Evolutionary conservation across 2,888 invertebrate genomes (phyloP).

Genomic region (Empis livida): DNA sequence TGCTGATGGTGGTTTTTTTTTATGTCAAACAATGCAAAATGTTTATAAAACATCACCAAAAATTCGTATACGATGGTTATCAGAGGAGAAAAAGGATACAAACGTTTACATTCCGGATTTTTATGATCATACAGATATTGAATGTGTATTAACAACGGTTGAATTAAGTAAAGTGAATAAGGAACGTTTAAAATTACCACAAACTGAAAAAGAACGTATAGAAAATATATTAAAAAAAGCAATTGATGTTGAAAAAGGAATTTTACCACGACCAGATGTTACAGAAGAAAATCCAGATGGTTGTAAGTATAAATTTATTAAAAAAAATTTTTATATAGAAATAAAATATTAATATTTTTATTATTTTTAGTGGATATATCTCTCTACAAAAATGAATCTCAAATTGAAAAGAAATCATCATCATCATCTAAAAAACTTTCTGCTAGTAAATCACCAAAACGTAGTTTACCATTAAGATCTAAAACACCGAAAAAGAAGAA

Average conservation of each 20-base stretch:
- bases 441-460: not conserved
- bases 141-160: slow-evolving; percentile 77
- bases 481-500: slow-evolving; percentile 13
- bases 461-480: not conserved
- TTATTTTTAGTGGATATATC: slow-evolving; percentile 61
- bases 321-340: too few relatives aligned
- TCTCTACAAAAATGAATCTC: slow-evolving; percentile 70
- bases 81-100: slow-evolving; percentile 41
- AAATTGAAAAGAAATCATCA: slow-evolving; percentile 44
- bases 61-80: slow-evolving; percentile 83
- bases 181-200: slow-evolving; percentile 54
- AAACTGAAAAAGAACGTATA: slow-evolving; percentile 63
- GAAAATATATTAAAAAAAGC: slow-evolving; percentile 74
- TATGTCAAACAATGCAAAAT: slow-evolving; percentile 84
- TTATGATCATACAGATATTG: slow-evolving; percentile 81
- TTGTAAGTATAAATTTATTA: slow-evolving; percentile 43
- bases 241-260: slow-evolving; percentile 64
- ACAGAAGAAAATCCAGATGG: slow-evolving; percentile 80
- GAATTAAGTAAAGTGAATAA: slow-evolving; percentile 60
- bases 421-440: slow-evolving; percentile 1
- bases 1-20: slow-evolving; percentile 74
- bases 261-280: slow-evolving; percentile 46
- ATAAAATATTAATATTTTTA: not conserved
- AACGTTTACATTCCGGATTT: slow-evolving; percentile 78
- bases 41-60: slow-evolving; percentile 73